Conservation (phyloP, 1,140 invertebrate genomes). For the Babylonia areolata region DNA sequence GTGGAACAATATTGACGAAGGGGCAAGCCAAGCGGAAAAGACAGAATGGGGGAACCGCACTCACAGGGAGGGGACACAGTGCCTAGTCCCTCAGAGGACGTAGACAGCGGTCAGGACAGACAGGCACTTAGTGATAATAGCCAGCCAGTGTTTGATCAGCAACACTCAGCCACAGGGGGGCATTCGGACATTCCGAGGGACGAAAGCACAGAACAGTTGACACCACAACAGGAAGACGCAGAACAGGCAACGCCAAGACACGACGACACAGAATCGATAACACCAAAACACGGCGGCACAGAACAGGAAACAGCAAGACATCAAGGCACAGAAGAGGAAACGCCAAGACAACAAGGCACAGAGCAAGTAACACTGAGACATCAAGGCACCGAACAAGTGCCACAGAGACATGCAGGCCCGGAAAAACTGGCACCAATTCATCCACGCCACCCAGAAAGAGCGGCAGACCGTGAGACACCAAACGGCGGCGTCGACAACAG, state of each 20-base stretch:
- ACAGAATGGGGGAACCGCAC: background rate
- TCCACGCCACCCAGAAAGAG: too few species aligned
- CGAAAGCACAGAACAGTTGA: background rate
- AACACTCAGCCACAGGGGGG: background rate
- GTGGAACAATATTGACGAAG: background rate
- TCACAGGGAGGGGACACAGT: background rate
- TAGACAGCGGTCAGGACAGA: background rate
- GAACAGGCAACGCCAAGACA: too few species aligned
- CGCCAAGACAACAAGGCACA: too few species aligned
- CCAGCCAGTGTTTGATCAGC: background rate
- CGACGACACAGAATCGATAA: too few species aligned
- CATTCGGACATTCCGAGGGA: background rate
- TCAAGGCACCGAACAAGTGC: too few species aligned
- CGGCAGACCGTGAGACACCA: background rate
- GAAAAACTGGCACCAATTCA: too few species aligned
- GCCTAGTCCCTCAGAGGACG: background rate
- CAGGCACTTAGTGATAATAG: background rate
- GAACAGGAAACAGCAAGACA: too few species aligned
- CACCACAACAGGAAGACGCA: too few species aligned
- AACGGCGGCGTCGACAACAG: background rate
- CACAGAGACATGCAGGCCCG: too few species aligned
- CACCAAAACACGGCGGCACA: too few species aligned
- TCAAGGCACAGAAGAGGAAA: too few species aligned
- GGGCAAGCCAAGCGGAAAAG: background rate
- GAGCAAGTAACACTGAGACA: too few species aligned